phyloP scores from a whole-genome alignment of 2,888 invertebrate genomes.

The Masnerella sp. region DNA sequence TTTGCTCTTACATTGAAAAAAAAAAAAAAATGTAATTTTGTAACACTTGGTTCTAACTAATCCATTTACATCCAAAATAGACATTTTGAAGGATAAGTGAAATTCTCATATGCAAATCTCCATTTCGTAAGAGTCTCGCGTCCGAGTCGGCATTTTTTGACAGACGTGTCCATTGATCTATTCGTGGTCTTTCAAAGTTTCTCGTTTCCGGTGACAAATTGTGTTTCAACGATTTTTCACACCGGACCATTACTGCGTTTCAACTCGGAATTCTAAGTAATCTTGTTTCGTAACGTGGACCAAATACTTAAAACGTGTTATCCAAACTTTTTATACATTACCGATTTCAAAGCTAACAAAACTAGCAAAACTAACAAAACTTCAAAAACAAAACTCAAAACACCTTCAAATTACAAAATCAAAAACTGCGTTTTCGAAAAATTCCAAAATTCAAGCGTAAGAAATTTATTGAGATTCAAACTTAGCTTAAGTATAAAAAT shows the following conservation, averaged over 20 bases:
- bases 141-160: slow-evolving; percentile 40
- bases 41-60: slow-evolving; percentile 23
- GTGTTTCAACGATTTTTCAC: slow-evolving; percentile 52
- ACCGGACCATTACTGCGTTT: slow-evolving; percentile 31
- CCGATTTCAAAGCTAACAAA: background rate
- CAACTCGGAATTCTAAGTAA: slow-evolving; percentile 40
- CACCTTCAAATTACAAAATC: too few relatives aligned
- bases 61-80: slow-evolving; percentile 37
- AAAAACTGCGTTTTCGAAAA: background rate
- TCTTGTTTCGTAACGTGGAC: slow-evolving; percentile 38
- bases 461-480: background rate
- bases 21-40: slow-evolving; percentile 10
- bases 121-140: slow-evolving; percentile 44
- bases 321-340: slow-evolving; percentile 7
- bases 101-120: slow-evolving; percentile 48
- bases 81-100: slow-evolving; percentile 48
- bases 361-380: background rate
- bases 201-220: slow-evolving; percentile 53
- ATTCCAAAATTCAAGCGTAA: background rate
- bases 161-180: slow-evolving; percentile 42
- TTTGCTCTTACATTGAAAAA: too few relatives aligned
- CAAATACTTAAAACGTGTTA: slow-evolving; percentile 34
- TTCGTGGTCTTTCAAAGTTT: slow-evolving; percentile 46
- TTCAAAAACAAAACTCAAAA: too few relatives aligned
- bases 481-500: slow-evolving; percentile 3